Percentiles rank a stretch among this genome's conserved stretches.
These are phyloP conservation scores for Cepaea hortensis DNA, from an alignment of 2,888 invertebrate genomes.

Conservation along the genomic window DNA sequence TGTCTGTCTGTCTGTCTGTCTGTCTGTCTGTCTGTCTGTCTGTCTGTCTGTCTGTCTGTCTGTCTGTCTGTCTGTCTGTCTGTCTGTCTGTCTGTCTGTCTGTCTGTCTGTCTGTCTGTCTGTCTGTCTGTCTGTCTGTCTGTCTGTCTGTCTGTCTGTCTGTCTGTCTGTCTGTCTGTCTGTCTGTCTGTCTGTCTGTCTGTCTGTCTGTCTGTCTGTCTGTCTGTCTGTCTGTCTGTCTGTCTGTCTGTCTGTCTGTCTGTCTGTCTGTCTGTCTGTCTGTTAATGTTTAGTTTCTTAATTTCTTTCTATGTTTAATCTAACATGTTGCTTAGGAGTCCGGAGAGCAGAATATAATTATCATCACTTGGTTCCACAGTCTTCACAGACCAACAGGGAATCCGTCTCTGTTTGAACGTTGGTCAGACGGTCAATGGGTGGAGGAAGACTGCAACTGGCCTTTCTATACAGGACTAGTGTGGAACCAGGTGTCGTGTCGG, in stretches of 20 bases:
- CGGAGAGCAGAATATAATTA: neutral
- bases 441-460: constrained; percentile 56
- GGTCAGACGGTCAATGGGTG: constrained; percentile 52
- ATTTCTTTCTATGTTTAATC: no score
- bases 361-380: neutral
- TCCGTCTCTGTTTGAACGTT: constrained; percentile 48
- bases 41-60: no score
- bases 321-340: no score
- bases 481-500: constrained; percentile 60
- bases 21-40: no score
- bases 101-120: neutral
- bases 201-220: constrained; percentile 27
- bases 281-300: neutral
- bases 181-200: constrained; percentile 27
- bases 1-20: no score
- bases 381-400: constrained; percentile 32
- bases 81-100: no score
- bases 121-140: constrained; percentile 12
- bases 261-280: constrained; percentile 27
- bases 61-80: no score
- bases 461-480: constrained; percentile 58
- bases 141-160: constrained; percentile 28
- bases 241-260: neutral
- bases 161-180: constrained; percentile 28
- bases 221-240: no score